Evolutionary conservation across 2,888 invertebrate species (phyloP).

Genomic region (Hyposoter didymator): DNA sequence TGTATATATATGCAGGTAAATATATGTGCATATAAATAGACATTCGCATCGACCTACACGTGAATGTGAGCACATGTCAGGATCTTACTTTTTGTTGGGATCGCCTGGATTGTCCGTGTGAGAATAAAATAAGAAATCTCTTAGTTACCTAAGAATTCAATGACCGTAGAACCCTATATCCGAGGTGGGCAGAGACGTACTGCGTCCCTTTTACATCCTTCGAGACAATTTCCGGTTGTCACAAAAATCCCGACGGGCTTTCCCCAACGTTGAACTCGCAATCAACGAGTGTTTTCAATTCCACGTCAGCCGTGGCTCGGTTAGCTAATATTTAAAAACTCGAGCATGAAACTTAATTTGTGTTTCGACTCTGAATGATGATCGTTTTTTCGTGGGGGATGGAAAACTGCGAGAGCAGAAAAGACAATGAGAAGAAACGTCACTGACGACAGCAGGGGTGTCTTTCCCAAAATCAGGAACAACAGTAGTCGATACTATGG

Average conservation of each 20-base stretch:
- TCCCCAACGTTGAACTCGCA: slow-evolving; percentile 8
- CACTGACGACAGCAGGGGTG: slow-evolving; percentile 36
- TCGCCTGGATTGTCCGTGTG: slow-evolving; percentile 35
- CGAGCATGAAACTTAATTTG: not conserved
- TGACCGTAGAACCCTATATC: slow-evolving; percentile 6
- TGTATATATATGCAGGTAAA: not conserved
- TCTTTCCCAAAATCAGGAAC: slow-evolving; percentile 42
- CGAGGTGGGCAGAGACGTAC: slow-evolving; percentile 14
- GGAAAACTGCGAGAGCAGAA: not conserved
- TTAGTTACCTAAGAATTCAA: slow-evolving; percentile 48
- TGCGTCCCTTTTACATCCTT: slow-evolving; percentile 17
- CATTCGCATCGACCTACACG: not conserved
- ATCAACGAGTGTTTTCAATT: not conserved
- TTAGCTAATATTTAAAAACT: not conserved
- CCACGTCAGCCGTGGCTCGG: not conserved
- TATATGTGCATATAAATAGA: slow-evolving; percentile 11
- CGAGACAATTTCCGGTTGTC: slow-evolving; percentile 50
- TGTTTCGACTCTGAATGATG: not conserved
- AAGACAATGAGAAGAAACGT: slow-evolving; percentile 35
- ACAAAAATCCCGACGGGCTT: slow-evolving; percentile 32
- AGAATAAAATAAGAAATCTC: slow-evolving; percentile 42
- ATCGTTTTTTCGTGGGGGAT: not conserved
- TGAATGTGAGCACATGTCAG: not conserved
- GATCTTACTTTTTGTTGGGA: slow-evolving; percentile 20
- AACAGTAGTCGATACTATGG: slow-evolving; percentile 54